phyloP scores from a whole-genome alignment of 2,888 invertebrate genomes.

The Tetragonisca angustula region DNA sequence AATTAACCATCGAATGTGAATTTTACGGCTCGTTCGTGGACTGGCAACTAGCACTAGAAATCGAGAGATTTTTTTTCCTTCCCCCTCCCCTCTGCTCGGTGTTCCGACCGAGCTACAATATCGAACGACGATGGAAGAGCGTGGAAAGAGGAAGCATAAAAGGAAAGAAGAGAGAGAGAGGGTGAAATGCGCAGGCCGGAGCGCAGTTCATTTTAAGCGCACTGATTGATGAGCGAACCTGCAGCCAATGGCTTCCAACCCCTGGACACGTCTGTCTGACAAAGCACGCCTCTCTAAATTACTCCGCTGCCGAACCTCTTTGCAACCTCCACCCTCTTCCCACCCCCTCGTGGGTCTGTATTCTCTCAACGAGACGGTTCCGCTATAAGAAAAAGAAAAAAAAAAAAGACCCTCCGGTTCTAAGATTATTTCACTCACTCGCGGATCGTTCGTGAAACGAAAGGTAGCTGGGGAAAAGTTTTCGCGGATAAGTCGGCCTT shows the following conservation, averaged over 20 bases:
- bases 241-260: conserved; percentile 56
- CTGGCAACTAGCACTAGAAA: conserved; percentile 31
- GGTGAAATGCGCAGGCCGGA: conserved; percentile 41
- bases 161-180: not conserved
- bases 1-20: conserved; percentile 55
- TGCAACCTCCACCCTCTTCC: conserved; percentile 2
- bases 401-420: too few relatives aligned
- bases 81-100: too few relatives aligned
- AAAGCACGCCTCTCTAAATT: conserved; percentile 45
- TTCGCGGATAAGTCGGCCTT: not conserved
- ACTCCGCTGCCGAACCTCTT: conserved; percentile 27
- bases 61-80: conserved; percentile 32
- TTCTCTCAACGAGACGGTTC: conserved; percentile 6
- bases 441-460: not conserved
- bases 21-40: conserved; percentile 42
- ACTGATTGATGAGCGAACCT: conserved; percentile 73
- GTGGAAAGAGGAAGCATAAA: not conserved
- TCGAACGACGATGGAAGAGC: conserved; percentile 12
- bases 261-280: conserved; percentile 45
- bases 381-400: not conserved
- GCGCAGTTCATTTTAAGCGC: conserved; percentile 56
- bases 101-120: conserved; percentile 26
- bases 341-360: not conserved
- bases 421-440: conserved; percentile 2
- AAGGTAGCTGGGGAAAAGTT: not conserved